Evolutionary conservation across 2,797 vertebrate genomes (phyloP), one percentile per base, ranked within the genome.

Genomic region (Syngnathus rostellatus): DNA sequence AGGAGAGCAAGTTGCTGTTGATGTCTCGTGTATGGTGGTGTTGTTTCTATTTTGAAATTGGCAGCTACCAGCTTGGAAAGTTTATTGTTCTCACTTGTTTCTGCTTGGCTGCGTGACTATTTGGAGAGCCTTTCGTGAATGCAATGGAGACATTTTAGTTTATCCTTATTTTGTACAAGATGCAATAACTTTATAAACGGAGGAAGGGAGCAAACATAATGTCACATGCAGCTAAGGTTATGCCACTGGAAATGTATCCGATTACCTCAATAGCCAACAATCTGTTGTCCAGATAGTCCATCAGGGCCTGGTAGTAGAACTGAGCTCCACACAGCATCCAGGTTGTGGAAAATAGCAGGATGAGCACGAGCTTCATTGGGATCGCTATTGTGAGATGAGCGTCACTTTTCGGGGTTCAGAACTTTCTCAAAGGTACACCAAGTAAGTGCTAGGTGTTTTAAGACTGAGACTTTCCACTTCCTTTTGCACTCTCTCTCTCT

Each of bases 281-380:
- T 67, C 96, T 91, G 75, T 93, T 92, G 84, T 98, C 96, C 88
- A 98, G 91, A 81, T 98, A 98, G 80, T 97, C 95, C 93, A 98
- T 91, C 72, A 97, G 90, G 19, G 92, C 91, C 81, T 94, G 93
- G 89, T 96, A 94, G 88, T 95, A 90, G 83, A 94, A 89, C 89
- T 95, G 91, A 64, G 86, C 83, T 71, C 72, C 66, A 19, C 84
- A 81, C 69, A 89, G 75, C 76, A 91, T 82, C 70, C 93, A 87
- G 63, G 88, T 68, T 54, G 88, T 67, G 63, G 91, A 75, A 66
- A 95, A 77, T 55, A 95, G 78, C 69, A 92, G 76, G 60, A 86
- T 78, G 70, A 89, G 88, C 88, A 92, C 87, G 69, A 66, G 81
- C 84, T 83, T 83, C 90, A 89, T 92, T 74, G 68, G 81, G 67